Conservation (phyloP, 30 jellyfish, hydroid and myxozoan species). For the Morbakka virulenta region DNA sequence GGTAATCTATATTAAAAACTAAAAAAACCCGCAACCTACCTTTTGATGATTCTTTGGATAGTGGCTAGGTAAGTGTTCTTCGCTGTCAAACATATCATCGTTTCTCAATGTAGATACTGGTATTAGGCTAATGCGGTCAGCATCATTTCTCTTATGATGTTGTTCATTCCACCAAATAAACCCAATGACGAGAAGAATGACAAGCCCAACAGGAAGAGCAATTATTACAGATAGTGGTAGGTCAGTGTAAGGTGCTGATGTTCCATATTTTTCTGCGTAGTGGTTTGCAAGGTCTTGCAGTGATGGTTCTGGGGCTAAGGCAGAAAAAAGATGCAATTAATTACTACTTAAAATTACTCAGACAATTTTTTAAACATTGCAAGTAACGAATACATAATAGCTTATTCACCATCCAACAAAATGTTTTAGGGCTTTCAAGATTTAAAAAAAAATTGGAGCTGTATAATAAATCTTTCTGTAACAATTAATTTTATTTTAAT, state of each 20-base stretch:
- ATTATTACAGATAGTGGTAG: conserved; percentile 51
- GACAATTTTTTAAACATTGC: too few species aligned
- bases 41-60: not conserved
- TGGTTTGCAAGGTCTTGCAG: conserved; percentile 34
- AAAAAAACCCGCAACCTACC: not conserved
- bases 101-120: not conserved
- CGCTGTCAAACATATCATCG: not conserved
- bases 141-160: not conserved
- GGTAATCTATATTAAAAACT: not conserved
- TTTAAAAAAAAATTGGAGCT: too few species aligned
- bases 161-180: conserved; percentile 63
- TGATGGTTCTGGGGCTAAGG: conserved; percentile 58
- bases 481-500: too few species aligned
- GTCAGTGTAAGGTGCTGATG: not conserved
- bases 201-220: conserved; percentile 31
- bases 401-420: too few species aligned
- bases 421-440: too few species aligned
- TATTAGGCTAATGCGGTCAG: not conserved
- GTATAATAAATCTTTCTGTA: too few species aligned
- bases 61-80: not conserved
- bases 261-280: conserved; percentile 53
- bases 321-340: too few species aligned
- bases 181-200: conserved; percentile 40
- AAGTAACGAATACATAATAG: too few species aligned
- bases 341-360: too few species aligned